Evolutionary conservation across 2,888 invertebrate genomes (phyloP).

Genomic region (Pycnomerus fuliginosus): DNA sequence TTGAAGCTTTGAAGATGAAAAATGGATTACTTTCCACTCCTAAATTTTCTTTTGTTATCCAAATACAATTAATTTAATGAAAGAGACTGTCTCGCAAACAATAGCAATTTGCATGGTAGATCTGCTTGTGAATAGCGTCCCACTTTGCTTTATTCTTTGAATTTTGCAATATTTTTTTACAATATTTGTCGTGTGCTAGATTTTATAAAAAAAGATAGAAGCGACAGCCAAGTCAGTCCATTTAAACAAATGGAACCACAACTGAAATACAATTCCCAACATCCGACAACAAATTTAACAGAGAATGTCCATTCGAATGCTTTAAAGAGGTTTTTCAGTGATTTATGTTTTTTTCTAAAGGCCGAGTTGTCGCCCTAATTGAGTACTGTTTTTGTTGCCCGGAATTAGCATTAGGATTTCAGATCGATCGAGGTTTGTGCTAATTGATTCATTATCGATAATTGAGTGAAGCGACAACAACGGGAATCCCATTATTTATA

Average conservation of each 20-base stretch:
- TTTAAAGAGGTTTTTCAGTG: constrained; percentile 19
- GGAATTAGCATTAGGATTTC: constrained; percentile 39
- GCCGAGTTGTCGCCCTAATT: constrained; percentile 39
- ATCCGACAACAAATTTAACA: constrained; percentile 13
- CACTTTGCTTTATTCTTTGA: not conserved
- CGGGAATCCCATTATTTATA: too few species aligned
- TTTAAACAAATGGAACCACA: too few species aligned
- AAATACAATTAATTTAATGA: constrained; percentile 23
- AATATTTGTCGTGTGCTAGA: too few species aligned
- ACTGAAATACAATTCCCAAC: too few species aligned
- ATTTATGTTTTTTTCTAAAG: constrained; percentile 39
- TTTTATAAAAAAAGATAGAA: too few species aligned
- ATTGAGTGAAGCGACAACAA: constrained; percentile 17
- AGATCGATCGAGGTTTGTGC: constrained; percentile 26
- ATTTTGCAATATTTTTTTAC: too few species aligned
- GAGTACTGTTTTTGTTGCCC: constrained; percentile 43
- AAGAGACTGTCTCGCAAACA: constrained; percentile 9
- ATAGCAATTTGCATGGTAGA: constrained; percentile 18
- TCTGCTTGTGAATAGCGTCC: constrained; percentile 5
- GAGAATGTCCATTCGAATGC: constrained; percentile 11
- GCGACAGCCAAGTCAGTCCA: too few species aligned
- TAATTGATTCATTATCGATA: constrained; percentile 35
- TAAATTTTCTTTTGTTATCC: constrained; percentile 17
- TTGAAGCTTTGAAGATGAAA: constrained; percentile 25
- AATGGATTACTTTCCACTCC: constrained; percentile 25